phyloP scores from a whole-genome alignment of 53 echinoderm and acorn worm species.

The Temnopleurus reevesii region DNA sequence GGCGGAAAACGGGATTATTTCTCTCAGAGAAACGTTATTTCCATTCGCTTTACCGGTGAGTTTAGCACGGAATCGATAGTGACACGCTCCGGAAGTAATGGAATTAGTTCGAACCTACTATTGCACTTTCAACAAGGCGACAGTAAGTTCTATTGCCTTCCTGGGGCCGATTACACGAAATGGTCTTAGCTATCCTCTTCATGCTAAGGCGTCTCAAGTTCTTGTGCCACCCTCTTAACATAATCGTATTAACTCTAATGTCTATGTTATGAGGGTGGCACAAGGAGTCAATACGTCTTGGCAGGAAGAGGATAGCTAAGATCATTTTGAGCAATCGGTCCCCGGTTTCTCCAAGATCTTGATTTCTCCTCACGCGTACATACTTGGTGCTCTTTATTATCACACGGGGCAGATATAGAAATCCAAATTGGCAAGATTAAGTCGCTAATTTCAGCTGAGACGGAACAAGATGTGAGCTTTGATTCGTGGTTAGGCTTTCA shows the following conservation, averaged over 20 bases:
- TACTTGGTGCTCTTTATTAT: slow-evolving; percentile 1
- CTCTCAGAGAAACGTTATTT: slow-evolving; percentile 16
- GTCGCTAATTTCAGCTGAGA: slow-evolving; percentile 30
- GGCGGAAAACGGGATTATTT: not conserved
- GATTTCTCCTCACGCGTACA: not conserved
- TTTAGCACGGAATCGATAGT: not conserved
- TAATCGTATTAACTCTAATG: no score
- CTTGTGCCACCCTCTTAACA: no score
- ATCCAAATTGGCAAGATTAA: slow-evolving; percentile 51
- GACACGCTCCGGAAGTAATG: not conserved
- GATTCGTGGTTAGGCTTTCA: not conserved
- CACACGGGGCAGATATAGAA: slow-evolving; percentile 40
- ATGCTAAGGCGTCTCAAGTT: no score
- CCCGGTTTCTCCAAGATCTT: not conserved
- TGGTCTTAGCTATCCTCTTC: no score
- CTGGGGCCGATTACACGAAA: no score
- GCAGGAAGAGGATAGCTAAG: no score
- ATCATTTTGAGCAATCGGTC: no score
- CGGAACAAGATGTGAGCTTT: slow-evolving; percentile 13
- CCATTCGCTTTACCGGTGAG: slow-evolving; percentile 9
- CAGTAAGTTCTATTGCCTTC: no score
- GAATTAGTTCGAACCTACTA: slow-evolving; percentile 31
- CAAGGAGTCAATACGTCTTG: no score
- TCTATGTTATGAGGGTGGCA: no score
- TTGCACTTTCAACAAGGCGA: slow-evolving; percentile 34